Percentiles rank a stretch among this genome's conserved stretches.
phyloP scores from a whole-genome alignment of 2,888 invertebrate genomes.

The Dicyrtomina minuta region DNA sequence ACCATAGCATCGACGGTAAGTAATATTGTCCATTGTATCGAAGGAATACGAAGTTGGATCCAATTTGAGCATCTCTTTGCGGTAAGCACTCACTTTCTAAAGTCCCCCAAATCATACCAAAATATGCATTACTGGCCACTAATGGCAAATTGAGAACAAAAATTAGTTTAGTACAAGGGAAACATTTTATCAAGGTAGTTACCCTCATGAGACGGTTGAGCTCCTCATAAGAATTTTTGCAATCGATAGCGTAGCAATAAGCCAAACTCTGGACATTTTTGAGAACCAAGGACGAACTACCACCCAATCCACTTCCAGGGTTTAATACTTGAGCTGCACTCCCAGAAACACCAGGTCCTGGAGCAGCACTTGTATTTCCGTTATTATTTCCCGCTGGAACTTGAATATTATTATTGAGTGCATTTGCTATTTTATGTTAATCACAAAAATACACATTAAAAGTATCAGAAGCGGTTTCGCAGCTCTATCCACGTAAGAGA shows the following conservation, averaged over 20 bases:
- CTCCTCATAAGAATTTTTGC: slow-evolving; percentile 92
- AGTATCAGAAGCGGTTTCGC: no score
- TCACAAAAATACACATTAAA: no score
- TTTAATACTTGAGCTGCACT: slow-evolving; percentile 25
- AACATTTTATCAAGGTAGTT: slow-evolving; percentile 17
- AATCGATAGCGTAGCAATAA: slow-evolving; percentile 92
- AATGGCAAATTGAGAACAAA: no score
- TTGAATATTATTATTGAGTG: slow-evolving; percentile 46
- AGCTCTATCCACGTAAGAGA: no score
- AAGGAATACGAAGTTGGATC: slow-evolving; percentile 50
- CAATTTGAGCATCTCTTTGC: slow-evolving; percentile 50
- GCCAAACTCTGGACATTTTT: slow-evolving; percentile 80
- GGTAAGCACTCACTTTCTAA: slow-evolving; percentile 50
- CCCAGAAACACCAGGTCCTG: slow-evolving; percentile 24
- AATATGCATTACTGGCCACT: not conserved
- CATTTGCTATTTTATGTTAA: slow-evolving; percentile 41
- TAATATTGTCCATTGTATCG: slow-evolving; percentile 52
- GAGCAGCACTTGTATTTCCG: slow-evolving; percentile 7
- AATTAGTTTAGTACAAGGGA: slow-evolving; percentile 1
- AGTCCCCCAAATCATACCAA: not conserved
- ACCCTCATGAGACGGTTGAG: slow-evolving; percentile 68
- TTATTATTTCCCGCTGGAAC: slow-evolving; percentile 29
- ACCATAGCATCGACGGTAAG: slow-evolving; percentile 70
- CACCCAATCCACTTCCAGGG: slow-evolving; percentile 62
- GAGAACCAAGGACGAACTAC: slow-evolving; percentile 44